Conservation (phyloP, 2,797 vertebrate species). For the Sparidentex hasta region DNA sequence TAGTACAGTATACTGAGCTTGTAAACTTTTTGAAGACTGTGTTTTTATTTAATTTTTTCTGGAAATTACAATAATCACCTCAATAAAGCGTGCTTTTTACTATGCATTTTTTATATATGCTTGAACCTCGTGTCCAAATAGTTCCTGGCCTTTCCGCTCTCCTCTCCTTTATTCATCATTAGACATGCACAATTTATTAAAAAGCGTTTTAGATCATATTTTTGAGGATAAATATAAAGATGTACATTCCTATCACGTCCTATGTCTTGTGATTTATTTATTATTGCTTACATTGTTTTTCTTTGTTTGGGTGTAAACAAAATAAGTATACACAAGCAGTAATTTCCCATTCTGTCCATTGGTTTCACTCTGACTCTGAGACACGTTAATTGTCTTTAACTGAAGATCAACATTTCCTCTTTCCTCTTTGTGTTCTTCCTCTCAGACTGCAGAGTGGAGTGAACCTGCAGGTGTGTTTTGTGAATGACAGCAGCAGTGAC, state of each 20-base stretch:
- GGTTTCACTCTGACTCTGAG: constrained; percentile 7
- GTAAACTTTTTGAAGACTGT: not conserved
- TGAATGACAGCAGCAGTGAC: constrained; percentile 97
- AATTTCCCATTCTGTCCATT: not conserved
- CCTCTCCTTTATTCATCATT: not conserved
- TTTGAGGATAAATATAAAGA: not conserved
- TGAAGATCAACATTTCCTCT: not conserved
- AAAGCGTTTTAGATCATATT: not conserved
- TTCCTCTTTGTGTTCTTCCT: constrained; percentile 5
- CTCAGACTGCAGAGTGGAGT: constrained; percentile 92
- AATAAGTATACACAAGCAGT: not conserved
- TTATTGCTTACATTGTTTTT: not conserved
- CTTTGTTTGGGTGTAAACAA: not conserved
- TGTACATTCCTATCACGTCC: not conserved
- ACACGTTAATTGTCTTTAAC: not conserved
- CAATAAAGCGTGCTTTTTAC: not conserved
- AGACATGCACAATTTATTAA: not conserved
- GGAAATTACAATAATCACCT: constrained; percentile 5
- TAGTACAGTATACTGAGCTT: not conserved
- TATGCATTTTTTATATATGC: not conserved
- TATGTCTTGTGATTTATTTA: not conserved
- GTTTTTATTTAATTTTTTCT: not conserved
- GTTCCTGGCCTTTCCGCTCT: constrained; percentile 16
- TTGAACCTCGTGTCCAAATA: not conserved
- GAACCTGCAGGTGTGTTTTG: constrained; percentile 97